Evolutionary conservation across 2,888 invertebrate genomes (phyloP).

Genomic region (Acanthosepion esculentum): DNA sequence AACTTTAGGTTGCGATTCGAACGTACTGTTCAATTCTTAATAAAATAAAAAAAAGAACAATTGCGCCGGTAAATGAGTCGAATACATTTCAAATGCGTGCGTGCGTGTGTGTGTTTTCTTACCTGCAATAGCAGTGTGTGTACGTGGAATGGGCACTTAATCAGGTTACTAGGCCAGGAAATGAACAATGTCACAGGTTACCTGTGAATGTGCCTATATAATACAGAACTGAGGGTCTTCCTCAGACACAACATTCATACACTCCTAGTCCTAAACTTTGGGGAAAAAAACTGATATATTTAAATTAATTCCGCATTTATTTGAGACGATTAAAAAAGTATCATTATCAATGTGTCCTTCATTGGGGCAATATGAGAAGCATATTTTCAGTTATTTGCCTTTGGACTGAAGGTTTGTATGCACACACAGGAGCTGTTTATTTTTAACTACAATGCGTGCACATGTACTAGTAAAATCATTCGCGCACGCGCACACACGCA

Average conservation of each 20-base stretch:
- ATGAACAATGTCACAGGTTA: constrained; percentile 12
- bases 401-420: background rate
- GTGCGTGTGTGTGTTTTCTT: background rate
- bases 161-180: constrained; percentile 33
- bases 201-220: background rate
- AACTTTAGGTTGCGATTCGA: background rate
- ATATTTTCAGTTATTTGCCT: no score
- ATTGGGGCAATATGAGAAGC: background rate
- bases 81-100: background rate
- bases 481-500: background rate
- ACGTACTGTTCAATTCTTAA: no score
- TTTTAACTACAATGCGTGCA: background rate
- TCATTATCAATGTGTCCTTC: background rate
- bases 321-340: background rate
- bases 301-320: background rate
- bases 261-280: background rate
- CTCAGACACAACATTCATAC: background rate
- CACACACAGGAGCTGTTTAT: constrained; percentile 33
- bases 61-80: background rate
- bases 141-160: background rate
- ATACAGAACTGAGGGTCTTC: background rate
- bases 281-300: background rate
- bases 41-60: background rate
- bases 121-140: background rate
- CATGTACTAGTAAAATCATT: background rate